Conservation (phyloP, 53 echinoderm and acorn worm species). For the Astropecten irregularis region DNA sequence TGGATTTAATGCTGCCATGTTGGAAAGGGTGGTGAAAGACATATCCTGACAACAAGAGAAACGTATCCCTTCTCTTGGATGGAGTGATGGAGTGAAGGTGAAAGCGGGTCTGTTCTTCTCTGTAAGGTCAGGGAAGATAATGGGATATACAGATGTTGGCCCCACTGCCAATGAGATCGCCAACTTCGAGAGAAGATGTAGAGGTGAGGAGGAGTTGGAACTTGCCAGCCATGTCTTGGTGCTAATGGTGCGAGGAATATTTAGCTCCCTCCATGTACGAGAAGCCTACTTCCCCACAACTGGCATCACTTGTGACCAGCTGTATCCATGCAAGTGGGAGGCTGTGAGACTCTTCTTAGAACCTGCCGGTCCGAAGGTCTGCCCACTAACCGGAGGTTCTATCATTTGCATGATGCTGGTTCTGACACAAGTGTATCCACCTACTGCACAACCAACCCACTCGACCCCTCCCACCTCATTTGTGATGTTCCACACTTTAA, state of each 20-base stretch:
- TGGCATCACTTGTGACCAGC: not conserved
- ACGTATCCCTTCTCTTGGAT: slow-evolving; percentile 26
- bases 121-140: slow-evolving; percentile 31
- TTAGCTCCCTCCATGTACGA: not conserved
- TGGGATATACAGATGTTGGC: slow-evolving; percentile 32
- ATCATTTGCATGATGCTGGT: not conserved
- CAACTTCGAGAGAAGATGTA: slow-evolving; percentile 7
- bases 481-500: slow-evolving; percentile 5
- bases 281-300: slow-evolving; percentile 7
- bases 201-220: not conserved
- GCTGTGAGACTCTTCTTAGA: slow-evolving; percentile 28
- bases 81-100: slow-evolving; percentile 64
- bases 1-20: slow-evolving; percentile 26
- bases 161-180: slow-evolving; percentile 16
- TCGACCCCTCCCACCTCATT: not conserved
- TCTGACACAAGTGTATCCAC: not conserved
- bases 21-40: not conserved
- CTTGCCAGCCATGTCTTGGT: slow-evolving; percentile 44
- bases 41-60: not conserved
- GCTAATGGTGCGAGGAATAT: slow-evolving; percentile 18
- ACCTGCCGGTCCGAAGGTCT: slow-evolving; percentile 15
- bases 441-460: not conserved
- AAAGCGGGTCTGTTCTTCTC: slow-evolving; percentile 35
- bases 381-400: slow-evolving; percentile 39
- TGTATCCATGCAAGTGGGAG: slow-evolving; percentile 4